Conservation (phyloP, 23 tunicate genomes). For the Ascidia mentula region DNA sequence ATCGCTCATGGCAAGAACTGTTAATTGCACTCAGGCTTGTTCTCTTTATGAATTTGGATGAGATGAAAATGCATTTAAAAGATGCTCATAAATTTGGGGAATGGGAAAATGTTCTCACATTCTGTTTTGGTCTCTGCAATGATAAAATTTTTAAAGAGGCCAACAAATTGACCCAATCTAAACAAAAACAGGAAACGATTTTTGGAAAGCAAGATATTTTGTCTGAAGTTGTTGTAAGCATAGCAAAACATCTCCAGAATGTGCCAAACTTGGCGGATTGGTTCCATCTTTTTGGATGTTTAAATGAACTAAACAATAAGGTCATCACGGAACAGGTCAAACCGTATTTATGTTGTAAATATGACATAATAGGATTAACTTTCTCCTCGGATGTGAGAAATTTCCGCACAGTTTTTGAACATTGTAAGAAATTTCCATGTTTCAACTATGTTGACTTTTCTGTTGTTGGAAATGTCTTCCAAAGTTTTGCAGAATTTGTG, state of each 20-base stretch:
- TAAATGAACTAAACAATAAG: neutral
- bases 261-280: neutral
- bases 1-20: conserved; percentile 6
- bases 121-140: neutral
- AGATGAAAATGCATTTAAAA: neutral
- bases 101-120: neutral
- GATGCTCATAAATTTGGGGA: neutral
- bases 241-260: neutral
- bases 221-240: neutral
- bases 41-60: neutral
- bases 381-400: neutral
- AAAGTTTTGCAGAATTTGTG: neutral
- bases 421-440: neutral
- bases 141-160: neutral
- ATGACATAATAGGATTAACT: neutral
- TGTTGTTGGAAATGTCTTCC: neutral
- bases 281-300: conserved; percentile 3
- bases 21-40: conserved; percentile 6
- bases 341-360: neutral
- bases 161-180: neutral
- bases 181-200: neutral
- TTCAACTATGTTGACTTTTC: neutral
- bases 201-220: neutral
- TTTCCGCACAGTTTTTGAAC: neutral
- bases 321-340: neutral